Percentiles rank a stretch among this genome's conserved stretches.
These are phyloP conservation scores for Calypte anna DNA, from an alignment of 2,113 vertebrate genomes.

Conservation along the genomic window DNA sequence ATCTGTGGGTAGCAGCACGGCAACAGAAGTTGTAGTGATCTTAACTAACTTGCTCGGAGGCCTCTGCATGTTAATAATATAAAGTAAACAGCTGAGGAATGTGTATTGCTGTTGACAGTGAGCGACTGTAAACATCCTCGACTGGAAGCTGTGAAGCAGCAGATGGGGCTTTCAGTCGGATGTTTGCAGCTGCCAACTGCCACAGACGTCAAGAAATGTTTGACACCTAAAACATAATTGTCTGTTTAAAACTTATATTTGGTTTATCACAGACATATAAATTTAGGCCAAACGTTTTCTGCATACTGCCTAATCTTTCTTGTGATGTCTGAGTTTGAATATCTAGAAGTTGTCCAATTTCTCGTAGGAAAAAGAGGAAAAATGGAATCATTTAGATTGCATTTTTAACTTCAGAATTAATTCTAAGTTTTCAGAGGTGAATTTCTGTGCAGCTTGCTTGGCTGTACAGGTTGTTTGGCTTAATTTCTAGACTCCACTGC, in stretches of 20 bases:
- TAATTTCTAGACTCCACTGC: background rate
- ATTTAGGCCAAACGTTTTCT: constrained; percentile 1
- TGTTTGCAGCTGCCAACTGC: constrained; percentile 99
- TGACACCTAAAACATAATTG: constrained; percentile 44
- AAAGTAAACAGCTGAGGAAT: constrained; percentile 64
- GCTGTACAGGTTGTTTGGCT: background rate
- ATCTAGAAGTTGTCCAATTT: background rate
- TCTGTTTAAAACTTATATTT: constrained; percentile 39
- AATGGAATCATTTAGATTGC: background rate
- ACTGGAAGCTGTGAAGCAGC: constrained; percentile 96
- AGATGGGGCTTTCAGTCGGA: constrained; percentile 97
- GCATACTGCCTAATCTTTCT: background rate
- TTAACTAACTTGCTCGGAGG: constrained; percentile 42
- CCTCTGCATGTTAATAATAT: constrained; percentile 43
- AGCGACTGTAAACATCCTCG: constrained; percentile 99
- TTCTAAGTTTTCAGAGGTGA: background rate
- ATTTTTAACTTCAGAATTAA: background rate
- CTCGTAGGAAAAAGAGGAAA: background rate
- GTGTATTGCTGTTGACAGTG: constrained; percentile 77
- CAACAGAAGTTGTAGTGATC: background rate
- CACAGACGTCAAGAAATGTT: constrained; percentile 81
- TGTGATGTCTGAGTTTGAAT: background rate
- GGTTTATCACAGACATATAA: background rate
- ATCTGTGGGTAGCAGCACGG: background rate
- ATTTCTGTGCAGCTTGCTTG: background rate